Evolutionary conservation across 1,140 invertebrate species (phyloP), one percentile per base, ranked within the genome.

Genomic region (Neodiprion virginianus): DNA sequence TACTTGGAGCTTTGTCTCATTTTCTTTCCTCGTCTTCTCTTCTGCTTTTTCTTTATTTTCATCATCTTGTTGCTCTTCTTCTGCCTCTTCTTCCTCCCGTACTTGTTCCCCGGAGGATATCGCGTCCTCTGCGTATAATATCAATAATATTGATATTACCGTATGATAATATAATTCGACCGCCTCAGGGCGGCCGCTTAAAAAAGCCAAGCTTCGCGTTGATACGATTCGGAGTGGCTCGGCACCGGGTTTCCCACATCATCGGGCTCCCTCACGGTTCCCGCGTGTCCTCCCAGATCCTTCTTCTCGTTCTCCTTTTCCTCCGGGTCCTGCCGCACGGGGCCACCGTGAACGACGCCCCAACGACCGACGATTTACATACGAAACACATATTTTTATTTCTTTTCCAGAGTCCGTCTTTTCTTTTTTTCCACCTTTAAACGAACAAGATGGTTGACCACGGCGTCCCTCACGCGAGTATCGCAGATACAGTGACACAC

Each of bases 111-210:
- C 61, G 61, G 12, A 14, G 61, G 17, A 21, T 17, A 21, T 40
- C 28, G 28, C 28, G 28, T 40, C 28, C 47, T 61, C 23, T 10
- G 7, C 53, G 72, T 67, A 48, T 50, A 61, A 61, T 61, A 61
- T 61, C n/a, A 61, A 61, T 61, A 70, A 67, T 17, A 48, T 61
- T 74, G 71, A 76, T 79, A 83, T 80, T 80, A 81, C 76, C 76
- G 79, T 79, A 78, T 77, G 78, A 80, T 82, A 81, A 79, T 79
- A 78, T 82, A 81, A 82, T 83, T 83, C 78, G 73, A 79, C 53
- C 66, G 4, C 74, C 80, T 77, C 67, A 69, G 72, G 78, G 80
- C 78, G 65, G 77, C 77, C 65, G 53, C 75, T 76, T 53, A 17
- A 79, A 79, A 75, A 61, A 61, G 11, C 11, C 53, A 61, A 61